These are phyloP conservation scores for Coenobita brevimanus DNA, from an alignment of 1,140 invertebrate genomes.

Conservation along the genomic window DNA sequence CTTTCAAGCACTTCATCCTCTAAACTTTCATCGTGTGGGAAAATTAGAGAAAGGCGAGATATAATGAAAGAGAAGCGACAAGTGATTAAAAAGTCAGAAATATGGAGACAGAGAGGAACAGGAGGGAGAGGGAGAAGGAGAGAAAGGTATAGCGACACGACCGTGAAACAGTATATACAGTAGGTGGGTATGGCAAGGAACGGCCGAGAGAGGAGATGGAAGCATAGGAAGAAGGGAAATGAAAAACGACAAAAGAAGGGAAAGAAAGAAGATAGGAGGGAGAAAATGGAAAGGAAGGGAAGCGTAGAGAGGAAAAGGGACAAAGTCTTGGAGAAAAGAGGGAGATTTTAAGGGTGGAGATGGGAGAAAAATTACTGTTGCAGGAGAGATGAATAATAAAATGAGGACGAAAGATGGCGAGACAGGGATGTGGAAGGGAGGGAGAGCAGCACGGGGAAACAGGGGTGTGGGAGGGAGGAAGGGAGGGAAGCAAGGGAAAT, in stretches of 20 bases:
- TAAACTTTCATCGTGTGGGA: too few relatives aligned
- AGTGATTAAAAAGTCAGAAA: neutral
- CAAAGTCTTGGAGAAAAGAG: neutral
- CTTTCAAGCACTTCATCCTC: too few relatives aligned
- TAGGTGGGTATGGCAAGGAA: too few relatives aligned
- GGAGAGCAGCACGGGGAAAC: neutral
- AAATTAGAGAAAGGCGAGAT: neutral
- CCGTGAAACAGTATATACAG: neutral
- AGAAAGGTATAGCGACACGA: neutral
- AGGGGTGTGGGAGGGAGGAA: neutral
- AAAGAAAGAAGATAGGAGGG: neutral
- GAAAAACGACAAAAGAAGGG: neutral
- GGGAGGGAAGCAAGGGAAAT: neutral
- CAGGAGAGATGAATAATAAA: too few relatives aligned
- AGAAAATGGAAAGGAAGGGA: neutral
- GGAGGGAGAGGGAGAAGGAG: neutral
- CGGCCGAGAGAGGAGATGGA: too few relatives aligned
- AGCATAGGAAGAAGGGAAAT: neutral
- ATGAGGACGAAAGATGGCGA: too few relatives aligned
- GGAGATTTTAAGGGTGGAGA: neutral
- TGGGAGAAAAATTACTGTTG: too few relatives aligned
- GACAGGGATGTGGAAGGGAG: too few relatives aligned
- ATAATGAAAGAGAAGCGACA: neutral
- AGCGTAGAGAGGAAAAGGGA: neutral
- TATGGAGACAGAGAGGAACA: neutral